These are phyloP conservation scores for Cromileptes altivelis DNA, from an alignment of 2,113 vertebrate genomes.

Conservation along the genomic window DNA sequence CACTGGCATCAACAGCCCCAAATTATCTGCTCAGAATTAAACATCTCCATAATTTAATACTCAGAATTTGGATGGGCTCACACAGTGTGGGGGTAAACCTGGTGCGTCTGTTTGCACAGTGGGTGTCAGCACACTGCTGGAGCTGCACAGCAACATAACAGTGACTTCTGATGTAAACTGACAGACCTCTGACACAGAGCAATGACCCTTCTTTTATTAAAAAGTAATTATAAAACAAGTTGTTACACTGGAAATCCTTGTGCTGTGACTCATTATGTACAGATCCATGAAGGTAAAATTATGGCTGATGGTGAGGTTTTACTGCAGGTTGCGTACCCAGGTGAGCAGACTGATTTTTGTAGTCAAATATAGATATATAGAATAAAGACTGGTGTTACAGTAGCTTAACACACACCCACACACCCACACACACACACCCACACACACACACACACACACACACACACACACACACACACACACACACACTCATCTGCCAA, in stretches of 20 bases:
- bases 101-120: background rate
- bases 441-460: background rate
- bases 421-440: background rate
- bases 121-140: background rate
- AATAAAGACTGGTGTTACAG: background rate
- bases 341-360: background rate
- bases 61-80: background rate
- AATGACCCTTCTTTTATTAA: background rate
- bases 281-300: background rate
- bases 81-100: background rate
- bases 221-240: background rate
- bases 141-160: background rate
- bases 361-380: background rate
- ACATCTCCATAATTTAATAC: background rate
- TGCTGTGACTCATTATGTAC: background rate
- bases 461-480: background rate
- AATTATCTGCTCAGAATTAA: slow-evolving; percentile 11
- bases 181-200: background rate
- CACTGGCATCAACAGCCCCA: slow-evolving; percentile 27
- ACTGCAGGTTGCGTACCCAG: background rate
- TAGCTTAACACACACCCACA: no score
- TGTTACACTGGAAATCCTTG: background rate
- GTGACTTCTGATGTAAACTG: background rate
- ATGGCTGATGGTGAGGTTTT: background rate
- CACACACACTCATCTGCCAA: background rate